Base-by-base conservation (phyloP, 2,888 invertebrate species). In the Drosophila algonquin region DNA sequence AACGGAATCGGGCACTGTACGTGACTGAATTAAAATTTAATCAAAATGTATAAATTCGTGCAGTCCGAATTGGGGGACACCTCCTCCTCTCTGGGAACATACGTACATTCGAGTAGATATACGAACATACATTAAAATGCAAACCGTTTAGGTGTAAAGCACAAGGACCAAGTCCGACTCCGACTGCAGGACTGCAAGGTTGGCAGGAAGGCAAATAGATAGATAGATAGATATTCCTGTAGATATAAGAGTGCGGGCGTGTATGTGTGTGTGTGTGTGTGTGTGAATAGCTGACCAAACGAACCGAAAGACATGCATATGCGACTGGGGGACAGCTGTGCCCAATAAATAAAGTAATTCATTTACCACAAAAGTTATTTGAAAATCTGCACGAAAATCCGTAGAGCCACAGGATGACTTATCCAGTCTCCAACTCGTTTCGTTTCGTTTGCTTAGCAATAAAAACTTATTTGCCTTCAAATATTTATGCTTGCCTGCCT, bases 21-120 rank as follows among this genome's bases (percentile, higher is more conserved):
- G 90, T 90, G 91, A 91, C 89, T 87, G 80, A 87, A 81, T 81
- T 78, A 80, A 87, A 90, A 78, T 89, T 86, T 88, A 90, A 90
- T 89, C 90, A 87, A 86, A 82, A 86, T 83, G 77, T 78, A 83
- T 86, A 90, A 91, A 86, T 81, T 74, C 80, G 77, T 79, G 65
- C 63, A 72, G 46, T 40, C 40, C 40, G 6, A 40, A 40, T 53
- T 55, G 24, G 54, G 68, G 54, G 53, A 16, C 14, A 51, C 45
- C 30, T 30, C 30, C 30, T 30, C 30, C 21, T 21, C 21, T 8
- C 8, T 30, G 30, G 30, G 8, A 30, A 30, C 30, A 30, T 30
- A 8, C 30, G 30, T 30, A 30, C 30, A 30, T 30, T 51, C 61
- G 24, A 53, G 59, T 68, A 62, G 4, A 5, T 68, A 77, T 79